Percentiles rank a stretch among this genome's conserved stretches.
Evolutionary conservation across 2,113 vertebrate genomes (phyloP).

Genomic region (Leucosticte australis): DNA sequence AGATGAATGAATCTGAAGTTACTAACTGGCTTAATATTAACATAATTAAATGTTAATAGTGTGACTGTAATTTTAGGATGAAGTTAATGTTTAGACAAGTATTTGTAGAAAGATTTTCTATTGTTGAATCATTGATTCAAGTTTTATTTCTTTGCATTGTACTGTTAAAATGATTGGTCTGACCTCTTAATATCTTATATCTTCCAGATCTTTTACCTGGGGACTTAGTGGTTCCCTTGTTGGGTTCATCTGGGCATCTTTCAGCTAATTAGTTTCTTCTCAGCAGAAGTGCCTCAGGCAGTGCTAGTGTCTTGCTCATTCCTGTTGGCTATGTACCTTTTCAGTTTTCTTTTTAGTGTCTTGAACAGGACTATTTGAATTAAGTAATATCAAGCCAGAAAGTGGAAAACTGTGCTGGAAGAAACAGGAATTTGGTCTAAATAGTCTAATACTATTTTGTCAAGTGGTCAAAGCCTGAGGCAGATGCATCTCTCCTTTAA

Average conservation of each 20-base stretch:
- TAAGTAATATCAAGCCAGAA: background rate
- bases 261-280: background rate
- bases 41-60: background rate
- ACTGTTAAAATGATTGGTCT: background rate
- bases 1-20: background rate
- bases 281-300: background rate
- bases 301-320: background rate
- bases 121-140: background rate
- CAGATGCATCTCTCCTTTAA: background rate
- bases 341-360: background rate
- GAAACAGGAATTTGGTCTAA: background rate
- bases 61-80: background rate
- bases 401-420: background rate
- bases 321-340: background rate
- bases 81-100: background rate
- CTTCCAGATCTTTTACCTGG: background rate
- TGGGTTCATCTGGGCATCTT: background rate
- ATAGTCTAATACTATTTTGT: background rate
- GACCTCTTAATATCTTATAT: background rate
- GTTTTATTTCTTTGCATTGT: background rate
- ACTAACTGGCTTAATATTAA: background rate
- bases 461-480: background rate
- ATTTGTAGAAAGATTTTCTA: background rate
- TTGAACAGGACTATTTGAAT: background rate
- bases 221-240: background rate